phyloP scores from a whole-genome alignment of 1,140 invertebrate species.

The Heliconius nattereri region DNA sequence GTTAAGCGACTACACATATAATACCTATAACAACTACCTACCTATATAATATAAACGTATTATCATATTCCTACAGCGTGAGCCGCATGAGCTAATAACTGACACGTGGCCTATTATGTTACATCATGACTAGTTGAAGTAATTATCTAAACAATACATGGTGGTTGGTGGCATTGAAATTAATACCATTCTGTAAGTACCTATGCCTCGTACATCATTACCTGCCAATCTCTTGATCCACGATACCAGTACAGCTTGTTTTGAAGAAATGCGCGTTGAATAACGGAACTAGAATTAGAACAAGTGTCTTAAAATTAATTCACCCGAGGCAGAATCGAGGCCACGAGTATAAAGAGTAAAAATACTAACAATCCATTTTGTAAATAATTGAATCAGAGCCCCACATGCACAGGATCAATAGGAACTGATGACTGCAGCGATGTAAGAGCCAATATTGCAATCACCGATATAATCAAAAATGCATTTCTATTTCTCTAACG shows the following conservation, averaged over 20 bases:
- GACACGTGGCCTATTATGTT: conserved; percentile 24
- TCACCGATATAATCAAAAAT: background rate
- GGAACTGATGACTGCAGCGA: background rate
- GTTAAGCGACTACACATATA: background rate
- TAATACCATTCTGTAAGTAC: background rate
- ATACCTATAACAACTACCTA: background rate
- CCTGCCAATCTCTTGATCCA: background rate
- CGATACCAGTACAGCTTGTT: no score
- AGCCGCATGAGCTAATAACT: conserved; percentile 18
- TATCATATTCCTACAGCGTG: conserved; percentile 13
- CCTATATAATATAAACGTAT: background rate
- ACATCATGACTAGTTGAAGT: conserved; percentile 17
- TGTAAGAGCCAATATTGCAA: background rate
- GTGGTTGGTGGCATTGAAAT: conserved; percentile 23
- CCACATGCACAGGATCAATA: no score
- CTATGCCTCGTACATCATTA: background rate
- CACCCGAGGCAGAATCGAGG: no score
- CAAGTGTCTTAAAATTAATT: no score
- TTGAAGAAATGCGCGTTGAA: no score
- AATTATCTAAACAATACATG: conserved; percentile 15
- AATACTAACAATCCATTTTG: no score
- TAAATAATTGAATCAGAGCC: no score
- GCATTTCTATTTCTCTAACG: no score
- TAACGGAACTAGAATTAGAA: no score
- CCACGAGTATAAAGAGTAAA: no score